phyloP scores from a whole-genome alignment of 1,140 invertebrate genomes.

The Philotrypesis tridentata region DNA sequence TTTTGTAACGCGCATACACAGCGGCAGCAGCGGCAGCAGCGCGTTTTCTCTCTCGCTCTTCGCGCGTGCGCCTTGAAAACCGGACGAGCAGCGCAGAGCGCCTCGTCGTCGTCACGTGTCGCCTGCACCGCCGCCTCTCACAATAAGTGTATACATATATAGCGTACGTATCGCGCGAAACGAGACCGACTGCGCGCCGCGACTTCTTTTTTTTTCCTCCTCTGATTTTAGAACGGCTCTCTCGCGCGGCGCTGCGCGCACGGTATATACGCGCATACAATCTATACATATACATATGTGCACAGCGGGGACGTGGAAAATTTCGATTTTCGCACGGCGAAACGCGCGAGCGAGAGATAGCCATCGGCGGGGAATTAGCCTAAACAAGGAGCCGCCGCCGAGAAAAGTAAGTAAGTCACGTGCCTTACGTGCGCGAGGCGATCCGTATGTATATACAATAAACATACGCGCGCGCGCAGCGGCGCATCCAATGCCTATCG shows the following conservation, averaged over 20 bases:
- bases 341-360: too few species aligned
- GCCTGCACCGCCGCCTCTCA: neutral
- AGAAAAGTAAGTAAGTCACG: neutral
- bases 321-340: too few species aligned
- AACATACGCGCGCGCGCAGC: neutral
- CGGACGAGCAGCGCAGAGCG: conserved; percentile 9
- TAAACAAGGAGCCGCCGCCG: too few species aligned
- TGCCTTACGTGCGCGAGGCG: neutral
- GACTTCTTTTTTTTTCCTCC: too few species aligned
- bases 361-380: neutral
- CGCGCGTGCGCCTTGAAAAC: conserved; percentile 29
- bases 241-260: too few species aligned
- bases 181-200: conserved; percentile 7
- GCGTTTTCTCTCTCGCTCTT: neutral
- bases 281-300: too few species aligned
- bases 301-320: too few species aligned
- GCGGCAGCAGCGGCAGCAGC: neutral
- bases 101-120: conserved; percentile 21
- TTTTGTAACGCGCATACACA: conserved; percentile 27
- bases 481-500: too few species aligned
- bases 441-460: too few species aligned
- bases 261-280: too few species aligned
- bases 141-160: too few species aligned
- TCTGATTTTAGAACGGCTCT: too few species aligned
- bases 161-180: conserved; percentile 16